Base-by-base conservation (phyloP, 2,797 vertebrate genomes). In the Phyllotis vaccarum region DNA sequence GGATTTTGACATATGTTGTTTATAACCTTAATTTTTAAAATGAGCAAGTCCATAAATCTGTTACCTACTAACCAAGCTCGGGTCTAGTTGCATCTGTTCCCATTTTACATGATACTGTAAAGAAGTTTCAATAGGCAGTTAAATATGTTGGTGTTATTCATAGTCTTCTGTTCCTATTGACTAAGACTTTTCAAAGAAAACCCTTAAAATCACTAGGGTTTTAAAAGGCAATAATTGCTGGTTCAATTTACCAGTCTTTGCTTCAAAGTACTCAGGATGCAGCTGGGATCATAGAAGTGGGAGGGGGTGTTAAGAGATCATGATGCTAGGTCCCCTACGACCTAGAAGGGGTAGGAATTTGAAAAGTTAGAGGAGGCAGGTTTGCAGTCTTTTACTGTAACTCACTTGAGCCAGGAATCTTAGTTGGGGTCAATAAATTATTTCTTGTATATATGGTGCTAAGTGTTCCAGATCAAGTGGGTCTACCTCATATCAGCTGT, bases 11-110 rank as follows among this genome's bases (percentile, higher is more conserved):
- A 96, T 97, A 95, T 95, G 94, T 95, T 97, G 89, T 95, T 97
- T 97, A 96, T 97, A 97, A 97, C 56, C 89, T 96, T 96, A 98
- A 96, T 96, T 98, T 98, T 96, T 93, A 78, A 98, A 97, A 97
- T 87, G 83, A 96, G 92, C 76, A 97, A 96, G 92, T 96, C 72
- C 76, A 97, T 97, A 97, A 97, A 96, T 96, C 94, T 96, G 93
- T 96, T 97, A 97, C 96, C 95, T 97, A 95, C 96, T 97, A 97
- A 97, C 80, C 76, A 96, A 95, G 72, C 66, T 96, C 58, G 90
- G 75, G 52, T 89, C 79, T 97, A 95, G 40, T 87, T 96, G 94
- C 83, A 96, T 96, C 91, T 95, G 94, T 95, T 97, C 94, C 91
- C 66, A 91, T 97, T 97, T 95, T 97, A 97, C 96, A 90, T 95